Percentiles rank a stretch among this genome's conserved stretches.
These are phyloP conservation scores for Ormia ochracea DNA, from an alignment of 2,888 invertebrate species.

Conservation along the genomic window DNA sequence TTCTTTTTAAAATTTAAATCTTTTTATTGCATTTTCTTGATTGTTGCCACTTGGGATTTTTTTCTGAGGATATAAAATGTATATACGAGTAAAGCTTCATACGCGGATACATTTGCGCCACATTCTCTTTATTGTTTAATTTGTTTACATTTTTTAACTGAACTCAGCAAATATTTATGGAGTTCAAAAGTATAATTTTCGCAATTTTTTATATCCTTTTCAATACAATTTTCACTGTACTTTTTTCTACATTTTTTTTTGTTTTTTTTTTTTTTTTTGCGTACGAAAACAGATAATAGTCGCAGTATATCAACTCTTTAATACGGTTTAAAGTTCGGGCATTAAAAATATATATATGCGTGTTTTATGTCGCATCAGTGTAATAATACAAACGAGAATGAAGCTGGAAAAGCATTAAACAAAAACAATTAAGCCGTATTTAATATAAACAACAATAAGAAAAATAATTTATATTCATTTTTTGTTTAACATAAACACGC, in stretches of 20 bases:
- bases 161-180: conserved; percentile 33
- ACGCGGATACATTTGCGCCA: neutral
- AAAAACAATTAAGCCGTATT: conserved; percentile 49
- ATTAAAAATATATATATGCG: neutral
- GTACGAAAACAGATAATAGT: neutral
- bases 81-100: no score
- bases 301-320: conserved; percentile 17
- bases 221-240: neutral
- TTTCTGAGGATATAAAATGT: no score
- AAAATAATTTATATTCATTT: conserved; percentile 41
- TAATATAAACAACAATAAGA: conserved; percentile 24
- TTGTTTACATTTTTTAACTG: neutral
- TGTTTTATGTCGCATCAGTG: conserved; percentile 26
- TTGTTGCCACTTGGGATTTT: no score
- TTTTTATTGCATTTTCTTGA: no score
- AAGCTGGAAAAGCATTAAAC: conserved; percentile 55
- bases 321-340: conserved; percentile 19
- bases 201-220: conserved; percentile 31
- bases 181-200: conserved; percentile 41
- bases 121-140: neutral
- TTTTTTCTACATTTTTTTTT: neutral
- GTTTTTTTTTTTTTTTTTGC: no score
- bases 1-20: no score
- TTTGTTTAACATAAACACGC: conserved; percentile 6
- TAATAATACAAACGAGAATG: conserved; percentile 34